phyloP scores from a whole-genome alignment of 2,888 invertebrate genomes.

The Aplocera efformata region DNA sequence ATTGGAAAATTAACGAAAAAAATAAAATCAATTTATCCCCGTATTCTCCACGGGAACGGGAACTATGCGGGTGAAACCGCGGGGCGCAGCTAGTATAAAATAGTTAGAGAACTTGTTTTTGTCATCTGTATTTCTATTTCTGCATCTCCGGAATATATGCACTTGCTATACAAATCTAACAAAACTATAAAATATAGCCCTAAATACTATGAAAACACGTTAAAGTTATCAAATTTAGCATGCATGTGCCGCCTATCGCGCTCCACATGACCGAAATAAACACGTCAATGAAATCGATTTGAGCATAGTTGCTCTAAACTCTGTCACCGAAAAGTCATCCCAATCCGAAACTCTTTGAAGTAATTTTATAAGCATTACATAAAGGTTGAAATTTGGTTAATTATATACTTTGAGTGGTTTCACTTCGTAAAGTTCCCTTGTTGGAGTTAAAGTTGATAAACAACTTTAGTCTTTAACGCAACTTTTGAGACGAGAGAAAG shows the following conservation, averaged over 20 bases:
- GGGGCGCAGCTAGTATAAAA: too few species aligned
- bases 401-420: not conserved
- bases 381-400: slow-evolving; percentile 1
- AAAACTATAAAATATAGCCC: too few species aligned
- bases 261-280: slow-evolving; percentile 50
- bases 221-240: slow-evolving; percentile 25
- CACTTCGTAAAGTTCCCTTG: slow-evolving; percentile 1
- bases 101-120: too few species aligned
- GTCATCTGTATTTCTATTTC: too few species aligned
- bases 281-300: slow-evolving; percentile 50
- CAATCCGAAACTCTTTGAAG: too few species aligned
- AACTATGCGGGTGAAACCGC: too few species aligned
- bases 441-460: slow-evolving; percentile 21
- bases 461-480: slow-evolving; percentile 34
- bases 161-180: too few species aligned
- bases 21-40: too few species aligned
- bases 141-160: too few species aligned
- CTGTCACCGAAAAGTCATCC: too few species aligned
- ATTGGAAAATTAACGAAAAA: too few species aligned
- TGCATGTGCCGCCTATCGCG: slow-evolving; percentile 27
- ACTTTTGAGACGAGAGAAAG: slow-evolving; percentile 61
- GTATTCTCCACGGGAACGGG: too few species aligned
- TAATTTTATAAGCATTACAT: not conserved
- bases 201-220: slow-evolving; percentile 25
- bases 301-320: slow-evolving; percentile 29